A percentile compares a stretch with the other conserved stretches of the same genome.
Conservation (phyloP, 2,797 vertebrate species). For the Urocyon cinereoargenteus region DNA sequence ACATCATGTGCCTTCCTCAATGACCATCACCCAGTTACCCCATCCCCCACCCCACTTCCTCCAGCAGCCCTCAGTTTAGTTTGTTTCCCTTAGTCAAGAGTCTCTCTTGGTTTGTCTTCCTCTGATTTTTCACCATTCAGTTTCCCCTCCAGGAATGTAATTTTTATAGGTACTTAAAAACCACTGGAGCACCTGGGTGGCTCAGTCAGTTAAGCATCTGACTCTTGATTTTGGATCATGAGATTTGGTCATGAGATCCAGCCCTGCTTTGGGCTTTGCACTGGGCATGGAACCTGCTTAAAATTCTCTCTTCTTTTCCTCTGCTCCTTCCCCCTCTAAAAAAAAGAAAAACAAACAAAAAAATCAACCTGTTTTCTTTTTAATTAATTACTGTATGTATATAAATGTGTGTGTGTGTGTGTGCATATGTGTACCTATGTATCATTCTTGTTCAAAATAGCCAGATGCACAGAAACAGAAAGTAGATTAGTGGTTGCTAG, state of each 20-base stretch:
- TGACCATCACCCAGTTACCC: no score
- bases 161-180: constrained; percentile 50
- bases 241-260: not conserved
- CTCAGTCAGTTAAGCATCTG: not conserved
- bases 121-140: no score
- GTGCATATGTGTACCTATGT: not conserved
- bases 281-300: not conserved
- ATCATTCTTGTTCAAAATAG: not conserved
- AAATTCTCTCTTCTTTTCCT: not conserved
- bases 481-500: not conserved
- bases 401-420: not conserved
- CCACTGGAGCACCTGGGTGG: not conserved
- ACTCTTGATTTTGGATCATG: not conserved
- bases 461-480: not conserved
- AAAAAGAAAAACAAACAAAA: not conserved
- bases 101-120: no score
- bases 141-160: not conserved
- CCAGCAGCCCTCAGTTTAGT: no score
- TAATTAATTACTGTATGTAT: not conserved
- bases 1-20: no score
- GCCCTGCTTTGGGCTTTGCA: not conserved
- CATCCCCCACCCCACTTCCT: no score
- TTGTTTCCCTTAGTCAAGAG: no score
- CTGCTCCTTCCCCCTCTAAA: not conserved
- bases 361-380: not conserved